These are phyloP conservation scores for Propithecus coquereli DNA, from an alignment of 2,113 vertebrate species.

Conservation along the genomic window DNA sequence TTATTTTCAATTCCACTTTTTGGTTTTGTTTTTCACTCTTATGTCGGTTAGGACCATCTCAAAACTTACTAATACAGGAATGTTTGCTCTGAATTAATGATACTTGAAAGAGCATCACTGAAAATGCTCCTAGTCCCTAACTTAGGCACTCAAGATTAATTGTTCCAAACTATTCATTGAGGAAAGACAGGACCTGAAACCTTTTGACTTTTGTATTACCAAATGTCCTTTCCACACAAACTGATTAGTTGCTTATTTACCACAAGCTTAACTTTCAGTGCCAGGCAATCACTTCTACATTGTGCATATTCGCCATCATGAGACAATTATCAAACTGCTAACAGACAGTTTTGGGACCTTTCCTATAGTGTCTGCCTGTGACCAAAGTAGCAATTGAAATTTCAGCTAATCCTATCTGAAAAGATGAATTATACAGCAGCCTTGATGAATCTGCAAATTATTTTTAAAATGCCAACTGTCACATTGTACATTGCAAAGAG, in stretches of 20 bases:
- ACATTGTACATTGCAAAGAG: not conserved
- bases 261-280: not conserved
- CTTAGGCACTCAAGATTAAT: not conserved
- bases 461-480: not conserved
- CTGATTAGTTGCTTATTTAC: not conserved
- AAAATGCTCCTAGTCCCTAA: not conserved
- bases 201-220: not conserved
- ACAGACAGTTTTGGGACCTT: not conserved
- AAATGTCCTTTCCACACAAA: not conserved
- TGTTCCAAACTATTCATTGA: not conserved
- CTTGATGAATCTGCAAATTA: not conserved
- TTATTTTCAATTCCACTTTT: not conserved
- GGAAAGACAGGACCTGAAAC: not conserved
- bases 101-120: not conserved
- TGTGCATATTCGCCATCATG: not conserved
- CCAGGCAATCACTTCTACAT: not conserved
- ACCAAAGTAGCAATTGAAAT: not conserved
- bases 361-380: not conserved
- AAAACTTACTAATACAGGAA: not conserved
- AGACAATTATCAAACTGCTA: not conserved
- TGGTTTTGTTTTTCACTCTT: not conserved
- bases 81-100: not conserved
- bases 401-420: not conserved
- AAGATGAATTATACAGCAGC: not conserved
- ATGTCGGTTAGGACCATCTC: not conserved